Evolutionary conservation across 2,888 invertebrate species (phyloP).

Genomic region (Spilosoma lubricipeda): DNA sequence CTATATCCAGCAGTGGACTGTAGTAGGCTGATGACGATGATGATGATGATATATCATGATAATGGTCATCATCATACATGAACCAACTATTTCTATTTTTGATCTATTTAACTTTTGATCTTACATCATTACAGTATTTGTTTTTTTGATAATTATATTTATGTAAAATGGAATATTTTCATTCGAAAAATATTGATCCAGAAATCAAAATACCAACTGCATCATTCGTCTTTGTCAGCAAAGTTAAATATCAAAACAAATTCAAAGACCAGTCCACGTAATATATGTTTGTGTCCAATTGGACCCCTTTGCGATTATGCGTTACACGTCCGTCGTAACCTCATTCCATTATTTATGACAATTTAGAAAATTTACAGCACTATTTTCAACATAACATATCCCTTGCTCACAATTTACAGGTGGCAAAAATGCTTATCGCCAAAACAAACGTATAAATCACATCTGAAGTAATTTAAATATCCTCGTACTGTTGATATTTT

Average conservation of each 20-base stretch:
- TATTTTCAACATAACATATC: neutral
- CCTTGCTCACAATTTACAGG: neutral
- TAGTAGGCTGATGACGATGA: no score
- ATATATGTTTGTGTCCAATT: neutral
- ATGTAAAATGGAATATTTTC: no score
- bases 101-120: no score
- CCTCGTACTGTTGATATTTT: neutral
- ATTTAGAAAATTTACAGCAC: neutral
- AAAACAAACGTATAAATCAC: constrained; percentile 10
- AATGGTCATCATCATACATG: no score
- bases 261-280: neutral
- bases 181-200: neutral
- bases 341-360: neutral
- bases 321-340: neutral
- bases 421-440: neutral
- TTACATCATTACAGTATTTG: no score
- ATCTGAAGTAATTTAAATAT: neutral
- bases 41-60: no score
- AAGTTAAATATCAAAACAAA: neutral
- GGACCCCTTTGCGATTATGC: no score
- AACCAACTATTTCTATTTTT: no score
- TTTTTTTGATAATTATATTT: no score
- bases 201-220: neutral
- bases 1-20: no score
- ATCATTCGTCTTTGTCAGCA: neutral